phyloP scores from a whole-genome alignment of 2,888 invertebrate species.

The Aphodius sticticus region DNA sequence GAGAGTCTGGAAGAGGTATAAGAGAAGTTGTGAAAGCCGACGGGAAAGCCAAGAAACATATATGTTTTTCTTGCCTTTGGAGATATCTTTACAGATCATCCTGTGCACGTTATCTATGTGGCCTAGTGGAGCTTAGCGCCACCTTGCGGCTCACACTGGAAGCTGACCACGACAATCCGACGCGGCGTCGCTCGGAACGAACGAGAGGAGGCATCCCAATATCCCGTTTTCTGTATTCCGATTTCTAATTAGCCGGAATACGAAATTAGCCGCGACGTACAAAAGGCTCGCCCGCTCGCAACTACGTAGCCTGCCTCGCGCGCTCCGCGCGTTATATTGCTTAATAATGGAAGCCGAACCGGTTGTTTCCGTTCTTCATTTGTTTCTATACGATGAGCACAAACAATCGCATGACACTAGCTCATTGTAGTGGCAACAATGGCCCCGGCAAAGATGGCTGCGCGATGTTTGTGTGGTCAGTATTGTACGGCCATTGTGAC shows the following conservation, averaged over 20 bases:
- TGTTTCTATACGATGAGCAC: conserved; percentile 56
- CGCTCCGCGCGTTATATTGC: conserved; percentile 45
- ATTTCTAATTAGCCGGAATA: conserved; percentile 53
- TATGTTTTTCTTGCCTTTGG: too few relatives aligned
- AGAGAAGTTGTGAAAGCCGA: too few relatives aligned
- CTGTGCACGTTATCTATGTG: not conserved
- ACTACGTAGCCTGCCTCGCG: conserved; percentile 16
- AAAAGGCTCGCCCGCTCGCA: conserved; percentile 48
- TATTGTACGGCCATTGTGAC: conserved; percentile 53
- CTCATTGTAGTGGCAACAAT: conserved; percentile 55
- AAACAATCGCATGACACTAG: conserved; percentile 56
- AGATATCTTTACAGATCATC: not conserved
- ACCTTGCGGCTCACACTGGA: not conserved
- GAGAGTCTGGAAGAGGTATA: too few relatives aligned
- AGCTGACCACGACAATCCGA: not conserved
- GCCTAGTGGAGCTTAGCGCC: not conserved
- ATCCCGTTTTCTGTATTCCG: conserved; percentile 50
- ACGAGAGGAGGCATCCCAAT: conserved; percentile 45
- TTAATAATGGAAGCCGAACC: conserved; percentile 55
- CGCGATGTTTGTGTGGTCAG: conserved; percentile 54
- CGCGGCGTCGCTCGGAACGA: not conserved
- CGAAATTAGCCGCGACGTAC: conserved; percentile 49
- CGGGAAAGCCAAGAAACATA: too few relatives aligned
- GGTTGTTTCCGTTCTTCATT: conserved; percentile 57
- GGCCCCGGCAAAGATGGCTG: conserved; percentile 53